These are phyloP conservation scores for Diadromus collaris DNA, from an alignment of 2,888 invertebrate genomes.

Conservation along the genomic window DNA sequence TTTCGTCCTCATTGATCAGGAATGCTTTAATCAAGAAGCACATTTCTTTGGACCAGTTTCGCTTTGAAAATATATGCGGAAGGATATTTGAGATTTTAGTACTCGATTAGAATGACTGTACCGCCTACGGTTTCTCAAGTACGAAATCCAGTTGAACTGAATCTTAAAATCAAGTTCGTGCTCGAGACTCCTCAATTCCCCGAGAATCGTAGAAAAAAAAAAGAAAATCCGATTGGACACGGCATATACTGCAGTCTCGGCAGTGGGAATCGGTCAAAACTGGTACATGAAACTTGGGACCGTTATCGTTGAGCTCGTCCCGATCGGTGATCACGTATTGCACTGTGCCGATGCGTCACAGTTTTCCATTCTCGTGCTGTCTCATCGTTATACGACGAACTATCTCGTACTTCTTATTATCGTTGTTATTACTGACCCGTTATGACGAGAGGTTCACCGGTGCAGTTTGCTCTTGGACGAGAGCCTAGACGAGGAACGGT, in stretches of 20 bases:
- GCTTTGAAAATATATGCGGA: neutral
- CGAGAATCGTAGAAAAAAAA: neutral
- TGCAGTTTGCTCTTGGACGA: slow-evolving; percentile 49
- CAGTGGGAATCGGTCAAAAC: slow-evolving; percentile 1
- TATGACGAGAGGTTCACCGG: slow-evolving; percentile 59
- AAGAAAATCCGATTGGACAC: neutral
- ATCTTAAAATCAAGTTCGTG: neutral
- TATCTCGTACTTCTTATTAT: slow-evolving; percentile 62
- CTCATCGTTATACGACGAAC: slow-evolving; percentile 56
- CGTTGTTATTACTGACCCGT: slow-evolving; percentile 66
- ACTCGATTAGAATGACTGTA: neutral
- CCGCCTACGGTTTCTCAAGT: neutral
- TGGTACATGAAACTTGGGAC: slow-evolving; percentile 20
- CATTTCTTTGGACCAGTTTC: neutral
- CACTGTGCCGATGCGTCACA: slow-evolving; percentile 46
- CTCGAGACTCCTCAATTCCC: neutral
- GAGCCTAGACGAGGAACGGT: slow-evolving; percentile 12
- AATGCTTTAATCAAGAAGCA: neutral
- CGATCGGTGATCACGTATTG: slow-evolving; percentile 60
- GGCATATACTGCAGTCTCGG: neutral
- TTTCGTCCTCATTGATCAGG: neutral
- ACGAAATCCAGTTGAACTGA: neutral
- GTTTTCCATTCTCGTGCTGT: slow-evolving; percentile 53
- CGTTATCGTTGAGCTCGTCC: slow-evolving; percentile 59
- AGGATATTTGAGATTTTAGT: neutral